These are phyloP conservation scores for Armadillidium nasatum DNA, from an alignment of 1,140 invertebrate genomes.

Conservation along the genomic window DNA sequence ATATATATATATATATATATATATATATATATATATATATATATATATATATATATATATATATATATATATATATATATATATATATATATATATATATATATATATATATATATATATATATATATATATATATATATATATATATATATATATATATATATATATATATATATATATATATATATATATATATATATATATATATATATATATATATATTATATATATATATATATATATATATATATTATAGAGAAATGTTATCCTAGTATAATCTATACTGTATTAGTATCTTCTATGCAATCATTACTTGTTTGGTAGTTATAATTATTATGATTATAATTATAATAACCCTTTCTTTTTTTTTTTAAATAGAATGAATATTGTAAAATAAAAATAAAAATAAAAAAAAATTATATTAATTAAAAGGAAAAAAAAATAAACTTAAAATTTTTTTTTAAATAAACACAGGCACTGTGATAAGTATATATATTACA, in stretches of 20 bases:
- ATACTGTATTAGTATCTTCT: neutral
- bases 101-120: no score
- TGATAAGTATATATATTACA: neutral
- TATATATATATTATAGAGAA: neutral
- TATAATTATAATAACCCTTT: neutral
- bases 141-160: neutral
- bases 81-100: no score
- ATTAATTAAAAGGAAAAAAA: no score
- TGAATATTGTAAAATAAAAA: neutral
- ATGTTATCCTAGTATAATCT: no score
- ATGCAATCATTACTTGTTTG: conserved; percentile 4
- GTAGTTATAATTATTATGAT: neutral
- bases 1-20: no score
- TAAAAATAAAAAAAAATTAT: no score
- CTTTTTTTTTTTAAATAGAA: neutral
- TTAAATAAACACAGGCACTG: conserved; percentile 1
- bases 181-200: neutral
- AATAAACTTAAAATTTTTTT: neutral
- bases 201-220: neutral
- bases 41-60: no score
- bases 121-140: no score
- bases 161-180: neutral
- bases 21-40: no score
- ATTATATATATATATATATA: neutral
- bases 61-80: no score